Percentiles rank a stretch among this genome's conserved stretches.
These are phyloP conservation scores for Poeciliopsis turrubarensis DNA, from an alignment of 2,113 vertebrate species.

Conservation along the genomic window DNA sequence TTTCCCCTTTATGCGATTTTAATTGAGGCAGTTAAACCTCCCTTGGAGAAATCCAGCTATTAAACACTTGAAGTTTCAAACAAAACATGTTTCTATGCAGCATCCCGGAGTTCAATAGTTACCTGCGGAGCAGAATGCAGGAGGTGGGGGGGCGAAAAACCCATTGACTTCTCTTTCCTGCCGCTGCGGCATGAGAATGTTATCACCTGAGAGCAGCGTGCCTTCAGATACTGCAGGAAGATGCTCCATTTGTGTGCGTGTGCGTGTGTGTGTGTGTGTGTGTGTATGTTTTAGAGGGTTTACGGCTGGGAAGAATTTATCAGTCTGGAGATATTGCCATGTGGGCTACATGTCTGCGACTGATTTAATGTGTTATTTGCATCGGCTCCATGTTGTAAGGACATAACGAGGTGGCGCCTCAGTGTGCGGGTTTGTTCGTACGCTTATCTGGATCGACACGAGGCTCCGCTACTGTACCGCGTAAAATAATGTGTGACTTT, in stretches of 20 bases:
- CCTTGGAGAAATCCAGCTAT: slow-evolving; percentile 54
- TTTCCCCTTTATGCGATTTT: slow-evolving; percentile 70
- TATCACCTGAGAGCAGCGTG: slow-evolving; percentile 55
- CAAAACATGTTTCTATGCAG: slow-evolving; percentile 47
- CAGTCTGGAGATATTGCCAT: slow-evolving; percentile 12
- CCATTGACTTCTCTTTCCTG: slow-evolving; percentile 48
- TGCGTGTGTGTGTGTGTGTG: neutral
- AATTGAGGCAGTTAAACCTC: slow-evolving; percentile 70
- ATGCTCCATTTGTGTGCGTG: neutral
- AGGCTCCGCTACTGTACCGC: neutral
- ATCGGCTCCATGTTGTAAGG: neutral
- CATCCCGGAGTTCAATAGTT: slow-evolving; percentile 38
- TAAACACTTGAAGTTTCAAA: slow-evolving; percentile 47
- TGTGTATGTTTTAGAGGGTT: neutral
- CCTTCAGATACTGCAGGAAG: slow-evolving; percentile 38
- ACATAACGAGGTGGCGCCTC: neutral
- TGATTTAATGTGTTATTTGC: slow-evolving; percentile 1
- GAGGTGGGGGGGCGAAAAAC: neutral
- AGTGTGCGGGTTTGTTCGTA: neutral
- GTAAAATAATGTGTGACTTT: neutral
- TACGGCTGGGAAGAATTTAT: neutral
- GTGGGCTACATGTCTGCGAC: neutral
- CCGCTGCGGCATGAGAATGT: slow-evolving; percentile 59
- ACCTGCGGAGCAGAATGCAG: slow-evolving; percentile 9
- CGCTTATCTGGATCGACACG: neutral